Evolutionary conservation across 1,140 invertebrate species (phyloP).

Genomic region (Drosophila orosa): DNA sequence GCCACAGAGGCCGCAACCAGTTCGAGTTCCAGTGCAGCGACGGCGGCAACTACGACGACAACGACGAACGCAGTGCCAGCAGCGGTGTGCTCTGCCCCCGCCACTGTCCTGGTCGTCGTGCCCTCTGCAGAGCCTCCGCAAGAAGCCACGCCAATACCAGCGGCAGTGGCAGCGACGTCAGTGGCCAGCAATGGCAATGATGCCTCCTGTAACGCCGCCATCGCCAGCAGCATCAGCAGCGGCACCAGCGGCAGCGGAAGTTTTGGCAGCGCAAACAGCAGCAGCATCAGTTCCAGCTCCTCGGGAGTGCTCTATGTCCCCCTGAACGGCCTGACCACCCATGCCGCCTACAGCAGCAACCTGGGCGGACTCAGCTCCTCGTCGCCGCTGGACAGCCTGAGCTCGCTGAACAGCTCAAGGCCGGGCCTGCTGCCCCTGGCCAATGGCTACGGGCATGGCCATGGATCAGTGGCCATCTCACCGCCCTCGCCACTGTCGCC

Average conservation of each 20-base stretch:
- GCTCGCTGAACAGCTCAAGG: constrained; percentile 34
- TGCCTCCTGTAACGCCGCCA: constrained; percentile 7
- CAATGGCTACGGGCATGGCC: constrained; percentile 59
- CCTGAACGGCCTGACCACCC: constrained; percentile 60
- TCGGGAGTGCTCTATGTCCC: constrained; percentile 63
- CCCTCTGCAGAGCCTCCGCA: background rate
- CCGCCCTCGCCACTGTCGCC: constrained; percentile 40
- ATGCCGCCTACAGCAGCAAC: constrained; percentile 72
- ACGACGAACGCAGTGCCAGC: background rate
- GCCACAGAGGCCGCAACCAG: too few relatives aligned
- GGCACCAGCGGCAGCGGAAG: background rate
- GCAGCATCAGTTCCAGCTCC: constrained; percentile 12
- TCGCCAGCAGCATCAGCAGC: background rate
- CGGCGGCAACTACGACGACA: background rate
- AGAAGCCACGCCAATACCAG: background rate
- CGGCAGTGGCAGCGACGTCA: background rate
- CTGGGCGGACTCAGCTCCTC: constrained; percentile 29
- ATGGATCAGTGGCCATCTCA: constrained; percentile 31
- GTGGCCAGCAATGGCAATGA: constrained; percentile 29
- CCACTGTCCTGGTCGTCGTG: background rate
- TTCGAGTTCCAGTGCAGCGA: background rate
- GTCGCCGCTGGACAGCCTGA: constrained; percentile 44
- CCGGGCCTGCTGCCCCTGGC: constrained; percentile 46
- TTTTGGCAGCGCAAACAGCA: background rate
- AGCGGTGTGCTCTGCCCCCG: background rate